Base-by-base conservation (phyloP, 2,888 invertebrate genomes). In the Ctena decussata region DNA sequence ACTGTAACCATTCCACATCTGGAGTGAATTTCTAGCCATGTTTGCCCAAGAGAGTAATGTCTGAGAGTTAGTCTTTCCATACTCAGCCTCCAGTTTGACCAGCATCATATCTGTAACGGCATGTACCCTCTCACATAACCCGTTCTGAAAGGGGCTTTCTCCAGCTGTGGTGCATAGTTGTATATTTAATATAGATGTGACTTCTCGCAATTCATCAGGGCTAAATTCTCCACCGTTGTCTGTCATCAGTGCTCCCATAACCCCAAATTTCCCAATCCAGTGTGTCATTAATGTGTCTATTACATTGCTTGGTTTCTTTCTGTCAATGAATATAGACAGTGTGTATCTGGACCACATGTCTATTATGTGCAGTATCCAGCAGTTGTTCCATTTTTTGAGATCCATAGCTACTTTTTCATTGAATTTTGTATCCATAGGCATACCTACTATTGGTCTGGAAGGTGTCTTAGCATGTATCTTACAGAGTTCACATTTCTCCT, bases 171-270 rank as follows among this genome's bases (percentile, higher is more conserved):
- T 83, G 24, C 73, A 57, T 24, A 82, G 18, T n/a, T 32, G 49
- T 18, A 82, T 41, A 39, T 85, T 80, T 37, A 83, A 41, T 24
- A 86, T 81, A 0, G 78, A 80, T 35, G 85, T 46, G 3, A 46
- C 18, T n/a, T 46, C 46, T 12, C 46, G 46, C 46, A 46, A 21
- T 46, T 46, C 46, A 53, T 84, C 87, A 6, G 79, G 77, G 37
- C 35, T 82, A 44, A 89, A 88, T 57, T 88, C 87, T 2, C 84
- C 88, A 18, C 89, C 85, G 73, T 84, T 86, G 77, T 90, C 90
- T 12, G 80, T 76, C 46, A 87, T 37, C 0, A 90, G n/a, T 11
- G 78, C 32, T 15, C 79, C 77, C 89, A 89, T 89, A 1, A 88
- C 77, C 15, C 84, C 87, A 86, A 81, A 89, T 0, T 53, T 15